Evolutionary conservation across 2,888 invertebrate genomes (phyloP).

Genomic region (Pyrrhia umbra): DNA sequence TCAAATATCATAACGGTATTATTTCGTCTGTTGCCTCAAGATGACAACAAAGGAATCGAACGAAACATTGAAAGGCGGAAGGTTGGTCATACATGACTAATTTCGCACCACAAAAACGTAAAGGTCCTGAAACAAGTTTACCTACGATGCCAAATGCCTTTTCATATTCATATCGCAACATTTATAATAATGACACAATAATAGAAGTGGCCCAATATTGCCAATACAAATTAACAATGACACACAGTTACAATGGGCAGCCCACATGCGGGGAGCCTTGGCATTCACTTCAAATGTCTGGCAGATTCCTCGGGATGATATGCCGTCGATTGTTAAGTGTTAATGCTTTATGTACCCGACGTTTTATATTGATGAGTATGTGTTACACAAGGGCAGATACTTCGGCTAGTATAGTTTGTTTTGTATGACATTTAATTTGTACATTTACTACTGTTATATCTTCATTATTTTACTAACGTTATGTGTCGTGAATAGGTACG

Average conservation of each 20-base stretch:
- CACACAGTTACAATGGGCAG: constrained; percentile 78
- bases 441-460: background rate
- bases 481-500: no score
- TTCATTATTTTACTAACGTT: no score
- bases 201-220: constrained; percentile 73
- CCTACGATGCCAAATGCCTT: constrained; percentile 49
- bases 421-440: constrained; percentile 23
- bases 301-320: constrained; percentile 86
- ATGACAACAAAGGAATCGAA: constrained; percentile 40
- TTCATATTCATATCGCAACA: constrained; percentile 61
- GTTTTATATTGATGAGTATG: constrained; percentile 75
- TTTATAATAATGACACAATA: constrained; percentile 72
- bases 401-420: constrained; percentile 25
- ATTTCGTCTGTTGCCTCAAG: constrained; percentile 28
- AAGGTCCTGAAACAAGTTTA: constrained; percentile 62
- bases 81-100: constrained; percentile 43
- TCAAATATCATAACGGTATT: constrained; percentile 33
- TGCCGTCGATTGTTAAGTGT: constrained; percentile 78
- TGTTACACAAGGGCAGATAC: constrained; percentile 50
- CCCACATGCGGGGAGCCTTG: constrained; percentile 84
- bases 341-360: constrained; percentile 73
- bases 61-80: constrained; percentile 52
- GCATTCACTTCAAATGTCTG: constrained; percentile 84
- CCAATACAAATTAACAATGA: constrained; percentile 82
- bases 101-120: constrained; percentile 46